Evolutionary conservation across 2,888 invertebrate genomes (phyloP).

Genomic region (Griposia aprilina): DNA sequence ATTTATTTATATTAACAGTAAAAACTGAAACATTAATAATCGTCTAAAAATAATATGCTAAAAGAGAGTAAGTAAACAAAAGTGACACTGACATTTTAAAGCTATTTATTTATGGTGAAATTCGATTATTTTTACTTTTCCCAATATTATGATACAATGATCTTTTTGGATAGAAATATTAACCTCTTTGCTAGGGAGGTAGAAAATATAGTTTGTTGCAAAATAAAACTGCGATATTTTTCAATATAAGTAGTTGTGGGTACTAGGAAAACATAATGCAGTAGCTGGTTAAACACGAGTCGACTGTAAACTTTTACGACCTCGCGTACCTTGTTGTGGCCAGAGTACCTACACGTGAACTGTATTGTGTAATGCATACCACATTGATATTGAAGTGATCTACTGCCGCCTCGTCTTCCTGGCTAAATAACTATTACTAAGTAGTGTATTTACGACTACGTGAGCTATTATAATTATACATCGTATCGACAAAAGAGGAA

Average conservation of each 20-base stretch:
- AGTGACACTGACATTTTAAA: constrained; percentile 36
- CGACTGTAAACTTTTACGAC: constrained; percentile 40
- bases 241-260: background rate
- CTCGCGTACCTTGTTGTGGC: background rate
- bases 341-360: background rate
- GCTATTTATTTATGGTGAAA: background rate
- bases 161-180: background rate
- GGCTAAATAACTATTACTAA: background rate
- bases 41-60: background rate
- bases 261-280: constrained; percentile 35
- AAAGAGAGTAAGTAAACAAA: constrained; percentile 37
- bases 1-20: constrained; percentile 9
- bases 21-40: constrained; percentile 17
- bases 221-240: background rate
- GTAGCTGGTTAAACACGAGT: constrained; percentile 15
- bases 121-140: background rate
- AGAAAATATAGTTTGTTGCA: background rate
- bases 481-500: background rate
- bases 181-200: background rate
- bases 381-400: background rate
- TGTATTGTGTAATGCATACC: background rate
- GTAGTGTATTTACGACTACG: background rate
- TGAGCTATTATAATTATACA: background rate
- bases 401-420: background rate
- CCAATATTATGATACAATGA: background rate